These are phyloP conservation scores for Beris chalybata DNA, from an alignment of 2,888 invertebrate genomes.

Conservation along the genomic window DNA sequence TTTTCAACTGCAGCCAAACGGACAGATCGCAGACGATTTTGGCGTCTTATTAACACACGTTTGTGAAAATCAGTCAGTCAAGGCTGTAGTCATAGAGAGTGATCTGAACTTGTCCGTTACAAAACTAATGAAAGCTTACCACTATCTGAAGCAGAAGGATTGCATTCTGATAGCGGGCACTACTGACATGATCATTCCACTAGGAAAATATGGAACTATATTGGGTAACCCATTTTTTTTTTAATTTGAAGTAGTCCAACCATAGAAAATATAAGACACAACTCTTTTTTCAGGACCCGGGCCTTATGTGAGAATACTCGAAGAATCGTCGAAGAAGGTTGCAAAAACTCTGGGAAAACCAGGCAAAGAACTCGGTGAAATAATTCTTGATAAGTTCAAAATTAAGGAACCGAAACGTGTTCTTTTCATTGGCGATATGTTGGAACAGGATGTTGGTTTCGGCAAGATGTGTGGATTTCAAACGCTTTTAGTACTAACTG, in stretches of 20 bases:
- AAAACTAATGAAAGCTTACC: conserved; percentile 56
- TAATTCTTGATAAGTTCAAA: conserved; percentile 45
- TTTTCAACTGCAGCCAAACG: conserved; percentile 39
- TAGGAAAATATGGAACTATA: conserved; percentile 44
- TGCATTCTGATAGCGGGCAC: conserved; percentile 56
- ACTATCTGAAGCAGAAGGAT: conserved; percentile 55
- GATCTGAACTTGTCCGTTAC: conserved; percentile 56
- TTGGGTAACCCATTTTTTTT: conserved; percentile 47
- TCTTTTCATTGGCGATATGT: too few relatives aligned
- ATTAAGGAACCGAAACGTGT: too few relatives aligned
- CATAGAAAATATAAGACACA: background rate
- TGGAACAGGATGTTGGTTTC: too few relatives aligned
- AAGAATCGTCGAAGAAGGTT: conserved; percentile 48
- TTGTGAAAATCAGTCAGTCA: conserved; percentile 48
- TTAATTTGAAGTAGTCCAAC: background rate
- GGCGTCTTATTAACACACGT: conserved; percentile 46
- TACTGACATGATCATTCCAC: conserved; percentile 52
- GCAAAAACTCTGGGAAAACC: conserved; percentile 58
- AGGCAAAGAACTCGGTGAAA: conserved; percentile 50
- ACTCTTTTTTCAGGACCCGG: conserved; percentile 48
- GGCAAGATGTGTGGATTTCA: too few relatives aligned
- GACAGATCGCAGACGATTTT: conserved; percentile 42
- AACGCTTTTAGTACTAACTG: conserved; percentile 73
- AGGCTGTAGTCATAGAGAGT: conserved; percentile 59
- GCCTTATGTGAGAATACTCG: conserved; percentile 51